Conservation (phyloP, 2,797 vertebrate species). For the Lophius americanus region DNA sequence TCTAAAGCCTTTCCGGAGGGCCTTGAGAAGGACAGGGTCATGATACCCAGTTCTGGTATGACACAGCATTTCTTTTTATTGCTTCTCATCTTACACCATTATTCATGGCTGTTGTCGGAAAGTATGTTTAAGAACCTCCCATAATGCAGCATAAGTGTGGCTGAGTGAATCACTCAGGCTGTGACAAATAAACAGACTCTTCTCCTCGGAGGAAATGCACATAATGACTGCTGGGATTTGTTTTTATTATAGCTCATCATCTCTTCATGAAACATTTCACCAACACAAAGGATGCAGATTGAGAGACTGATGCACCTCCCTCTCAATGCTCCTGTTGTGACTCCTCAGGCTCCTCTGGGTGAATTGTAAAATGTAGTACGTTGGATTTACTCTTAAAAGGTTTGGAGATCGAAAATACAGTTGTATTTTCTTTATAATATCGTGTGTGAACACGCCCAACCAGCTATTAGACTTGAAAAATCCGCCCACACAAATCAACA, state of each 20-base stretch:
- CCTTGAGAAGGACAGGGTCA: no score
- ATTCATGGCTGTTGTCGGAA: background rate
- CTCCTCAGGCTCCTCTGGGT: conserved; percentile 14
- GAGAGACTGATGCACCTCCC: conserved; percentile 30
- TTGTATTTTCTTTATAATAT: no score
- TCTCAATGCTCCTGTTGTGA: conserved; percentile 27
- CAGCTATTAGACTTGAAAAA: background rate
- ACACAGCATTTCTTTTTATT: conserved; percentile 2
- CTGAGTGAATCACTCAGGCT: no score
- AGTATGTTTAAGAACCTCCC: background rate
- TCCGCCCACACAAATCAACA: background rate
- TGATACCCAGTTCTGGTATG: no score
- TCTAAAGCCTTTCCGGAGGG: conserved; percentile 18
- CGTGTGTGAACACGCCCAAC: background rate
- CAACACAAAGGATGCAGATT: conserved; percentile 45
- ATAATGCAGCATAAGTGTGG: conserved; percentile 13
- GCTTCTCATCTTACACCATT: background rate
- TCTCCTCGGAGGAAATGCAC: background rate
- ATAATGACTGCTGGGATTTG: conserved; percentile 33
- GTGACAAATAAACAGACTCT: no score
- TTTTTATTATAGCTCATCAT: conserved; percentile 25
- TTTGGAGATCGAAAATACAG: no score
- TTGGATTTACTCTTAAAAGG: background rate
- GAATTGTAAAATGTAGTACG: background rate
- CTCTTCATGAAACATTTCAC: conserved; percentile 39